Evolutionary conservation across 2,888 invertebrate genomes (phyloP), one percentile per base, ranked within the genome.

Genomic region (Drosophila kambysellisi): DNA sequence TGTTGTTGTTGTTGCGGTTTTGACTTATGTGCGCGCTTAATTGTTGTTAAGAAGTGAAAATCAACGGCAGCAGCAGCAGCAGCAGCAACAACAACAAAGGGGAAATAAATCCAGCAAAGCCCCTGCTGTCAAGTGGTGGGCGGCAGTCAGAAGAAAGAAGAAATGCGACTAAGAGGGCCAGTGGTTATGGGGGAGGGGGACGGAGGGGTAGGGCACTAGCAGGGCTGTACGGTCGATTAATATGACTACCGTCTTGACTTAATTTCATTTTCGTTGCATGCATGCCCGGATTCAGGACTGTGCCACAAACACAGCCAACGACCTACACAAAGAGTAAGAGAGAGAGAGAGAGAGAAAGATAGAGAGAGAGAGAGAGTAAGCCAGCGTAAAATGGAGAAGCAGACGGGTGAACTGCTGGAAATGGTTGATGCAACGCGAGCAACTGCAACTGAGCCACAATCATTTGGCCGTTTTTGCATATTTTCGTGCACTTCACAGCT

Each of bases 41-140:
- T 88, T 88, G 87, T 90, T 90, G 87, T 90, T 90, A 87, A 88
- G 90, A 90, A 89, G 88, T 88, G 78, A 88, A 89, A 87, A 89
- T 88, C 82, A 87, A 76, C 88, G 74, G 74, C 81, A 81, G 72
- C 64, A 68, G 33, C 63, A 54, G 33, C 63, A 54, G 20, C 60
- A 59, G 12, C 53, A 67, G 17, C 39, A 63, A 35, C 41, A 66
- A 39, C 43, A 65, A 41, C 57, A 73, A 85, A 70, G 70, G 73
- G 76, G 74, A 81, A 88, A 89, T 85, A 85, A 89, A 85, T 88
- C 80, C 82, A 69, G 70, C 69, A 76, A 88, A 88, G 82, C 83
- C 74, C 71, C 79, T 74, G 82, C 76, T 78, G 76, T 81, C 81
- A 81, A 82, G 83, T 79, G 78, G 76, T 77, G 81, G 81, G 78